These are phyloP conservation scores for Lepidurus arcticus DNA, from an alignment of 1,140 invertebrate species.

Conservation along the genomic window DNA sequence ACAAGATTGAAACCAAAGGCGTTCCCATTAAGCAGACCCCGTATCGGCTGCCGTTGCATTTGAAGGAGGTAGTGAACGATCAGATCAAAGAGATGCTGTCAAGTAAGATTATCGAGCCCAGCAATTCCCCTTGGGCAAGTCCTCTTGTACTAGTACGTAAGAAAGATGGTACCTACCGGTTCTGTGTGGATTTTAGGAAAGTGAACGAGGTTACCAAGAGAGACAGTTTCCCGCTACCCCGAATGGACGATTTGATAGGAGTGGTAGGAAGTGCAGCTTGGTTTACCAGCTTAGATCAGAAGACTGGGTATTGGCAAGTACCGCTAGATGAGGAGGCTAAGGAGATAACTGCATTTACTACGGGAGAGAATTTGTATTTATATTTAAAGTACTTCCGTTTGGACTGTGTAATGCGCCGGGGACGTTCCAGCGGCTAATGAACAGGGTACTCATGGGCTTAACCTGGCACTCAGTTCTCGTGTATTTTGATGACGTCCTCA, in stretches of 20 bases:
- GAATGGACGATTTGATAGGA: slow-evolving; percentile 47
- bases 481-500: slow-evolving; percentile 39
- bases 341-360: too few species aligned
- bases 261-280: slow-evolving; percentile 36
- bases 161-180: background rate
- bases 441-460: slow-evolving; percentile 39
- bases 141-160: background rate
- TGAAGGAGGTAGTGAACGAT: too few species aligned
- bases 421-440: slow-evolving; percentile 43
- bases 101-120: background rate
- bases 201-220: slow-evolving; percentile 44
- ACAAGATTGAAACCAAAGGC: background rate
- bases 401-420: slow-evolving; percentile 36
- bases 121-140: background rate
- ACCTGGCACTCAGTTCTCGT: slow-evolving; percentile 37
- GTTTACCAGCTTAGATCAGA: slow-evolving; percentile 45
- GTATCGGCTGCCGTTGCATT: too few species aligned
- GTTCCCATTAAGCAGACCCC: too few species aligned
- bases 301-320: background rate
- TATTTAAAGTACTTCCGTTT: slow-evolving; percentile 37
- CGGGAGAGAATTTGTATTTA: slow-evolving; percentile 40
- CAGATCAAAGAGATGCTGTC: background rate
- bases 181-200: too few species aligned
- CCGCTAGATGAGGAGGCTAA: too few species aligned
- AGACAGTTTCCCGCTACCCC: slow-evolving; percentile 48